Evolutionary conservation across 2,888 invertebrate species (phyloP).

Genomic region (Ormyrus nitidulus): DNA sequence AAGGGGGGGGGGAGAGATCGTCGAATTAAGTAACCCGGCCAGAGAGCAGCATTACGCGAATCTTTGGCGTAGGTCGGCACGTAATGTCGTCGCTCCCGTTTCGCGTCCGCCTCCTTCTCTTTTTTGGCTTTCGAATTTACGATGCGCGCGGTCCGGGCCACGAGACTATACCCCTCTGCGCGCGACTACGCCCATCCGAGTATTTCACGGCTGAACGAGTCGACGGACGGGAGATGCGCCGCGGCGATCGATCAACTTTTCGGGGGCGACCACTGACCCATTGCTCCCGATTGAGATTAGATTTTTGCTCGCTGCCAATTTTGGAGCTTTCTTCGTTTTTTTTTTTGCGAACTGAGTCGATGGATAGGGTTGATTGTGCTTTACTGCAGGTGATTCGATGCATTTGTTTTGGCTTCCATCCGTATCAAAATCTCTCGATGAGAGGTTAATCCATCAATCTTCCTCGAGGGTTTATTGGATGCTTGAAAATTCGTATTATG

Average conservation of each 20-base stretch:
- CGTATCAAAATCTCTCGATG: too few relatives aligned
- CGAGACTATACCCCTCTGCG: not conserved
- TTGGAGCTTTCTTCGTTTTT: not conserved
- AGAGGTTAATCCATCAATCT: too few relatives aligned
- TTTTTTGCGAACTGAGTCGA: too few relatives aligned
- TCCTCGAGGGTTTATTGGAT: too few relatives aligned
- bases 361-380: too few relatives aligned
- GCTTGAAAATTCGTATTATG: too few relatives aligned
- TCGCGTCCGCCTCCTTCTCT: not conserved
- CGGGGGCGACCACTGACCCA: not conserved
- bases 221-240: not conserved
- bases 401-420: too few relatives aligned
- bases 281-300: constrained; percentile 24
- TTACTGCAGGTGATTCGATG: too few relatives aligned
- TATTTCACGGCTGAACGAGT: constrained; percentile 42
- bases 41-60: constrained; percentile 2
- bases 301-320: constrained; percentile 2
- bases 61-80: constrained; percentile 20
- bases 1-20: too few relatives aligned
- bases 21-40: constrained; percentile 5
- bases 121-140: constrained; percentile 33
- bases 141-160: constrained; percentile 9
- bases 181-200: constrained; percentile 21
- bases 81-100: constrained; percentile 7
- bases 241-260: constrained; percentile 48